These are phyloP conservation scores for Tupiocoris notatus DNA, from an alignment of 2,888 invertebrate genomes.

Conservation along the genomic window DNA sequence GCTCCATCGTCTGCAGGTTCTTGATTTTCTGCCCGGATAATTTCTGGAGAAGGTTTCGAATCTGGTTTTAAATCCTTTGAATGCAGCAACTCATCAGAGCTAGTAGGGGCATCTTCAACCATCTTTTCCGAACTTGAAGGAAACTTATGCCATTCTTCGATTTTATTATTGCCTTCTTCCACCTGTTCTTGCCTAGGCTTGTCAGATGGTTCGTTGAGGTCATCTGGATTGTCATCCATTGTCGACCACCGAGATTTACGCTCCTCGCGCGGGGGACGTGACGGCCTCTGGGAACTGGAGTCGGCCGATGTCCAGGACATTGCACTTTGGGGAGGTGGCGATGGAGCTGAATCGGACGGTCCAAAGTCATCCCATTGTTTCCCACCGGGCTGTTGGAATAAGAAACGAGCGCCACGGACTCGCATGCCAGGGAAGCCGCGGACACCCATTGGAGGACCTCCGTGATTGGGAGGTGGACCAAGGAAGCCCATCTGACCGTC, in stretches of 20 bases:
- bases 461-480: background rate
- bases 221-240: too few relatives aligned
- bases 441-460: background rate
- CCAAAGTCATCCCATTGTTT: background rate
- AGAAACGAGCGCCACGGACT: background rate
- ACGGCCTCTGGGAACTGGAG: background rate
- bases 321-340: background rate
- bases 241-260: background rate
- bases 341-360: background rate
- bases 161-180: too few relatives aligned
- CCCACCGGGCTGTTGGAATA: background rate
- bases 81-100: too few relatives aligned
- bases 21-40: too few relatives aligned
- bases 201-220: too few relatives aligned
- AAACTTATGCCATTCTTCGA: too few relatives aligned
- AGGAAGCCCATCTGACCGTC: background rate
- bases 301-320: background rate
- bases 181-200: too few relatives aligned
- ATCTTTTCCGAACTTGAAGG: too few relatives aligned
- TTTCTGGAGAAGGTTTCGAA: too few relatives aligned
- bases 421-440: background rate
- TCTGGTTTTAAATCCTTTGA: too few relatives aligned
- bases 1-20: too few relatives aligned
- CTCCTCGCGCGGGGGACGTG: background rate
- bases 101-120: too few relatives aligned